These are phyloP conservation scores for Coracias cyanogaster DNA, from an alignment of 2,797 vertebrate species.

Conservation along the genomic window DNA sequence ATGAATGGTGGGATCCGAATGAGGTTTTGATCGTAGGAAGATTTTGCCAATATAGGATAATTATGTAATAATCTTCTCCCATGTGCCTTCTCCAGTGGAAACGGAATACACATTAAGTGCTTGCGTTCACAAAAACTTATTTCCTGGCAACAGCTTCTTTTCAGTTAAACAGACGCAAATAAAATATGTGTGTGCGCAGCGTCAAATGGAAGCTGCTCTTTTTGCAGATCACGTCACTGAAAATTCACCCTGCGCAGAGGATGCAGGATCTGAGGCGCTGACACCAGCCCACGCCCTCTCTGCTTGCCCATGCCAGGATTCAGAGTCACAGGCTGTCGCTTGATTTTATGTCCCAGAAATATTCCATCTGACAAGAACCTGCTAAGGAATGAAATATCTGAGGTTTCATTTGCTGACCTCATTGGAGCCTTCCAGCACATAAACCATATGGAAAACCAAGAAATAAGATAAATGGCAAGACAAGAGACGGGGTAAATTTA, in stretches of 20 bases:
- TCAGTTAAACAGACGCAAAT: not conserved
- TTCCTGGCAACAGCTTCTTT: not conserved
- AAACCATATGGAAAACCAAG: not conserved
- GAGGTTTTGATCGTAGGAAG: not conserved
- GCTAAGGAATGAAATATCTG: not conserved
- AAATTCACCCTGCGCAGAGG: not conserved
- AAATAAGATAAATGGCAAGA: not conserved
- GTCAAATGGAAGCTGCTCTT: not conserved
- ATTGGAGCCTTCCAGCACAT: not conserved
- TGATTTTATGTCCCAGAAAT: not conserved
- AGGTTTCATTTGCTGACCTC: not conserved
- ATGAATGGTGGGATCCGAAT: not conserved
- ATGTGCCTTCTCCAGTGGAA: not conserved
- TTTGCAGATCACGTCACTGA: not conserved
- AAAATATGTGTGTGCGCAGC: fast-evolving
- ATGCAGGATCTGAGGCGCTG: not conserved
- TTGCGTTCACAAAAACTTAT: not conserved
- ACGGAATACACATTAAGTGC: not conserved
- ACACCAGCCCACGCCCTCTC: not conserved
- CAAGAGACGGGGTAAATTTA: not conserved
- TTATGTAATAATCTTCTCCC: not conserved
- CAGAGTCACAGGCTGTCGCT: not conserved
- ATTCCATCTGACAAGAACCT: not conserved
- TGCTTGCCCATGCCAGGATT: not conserved
- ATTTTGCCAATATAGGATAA: not conserved